phyloP scores from a whole-genome alignment of 2,888 invertebrate genomes.

The Phrixothrix hirtus region DNA sequence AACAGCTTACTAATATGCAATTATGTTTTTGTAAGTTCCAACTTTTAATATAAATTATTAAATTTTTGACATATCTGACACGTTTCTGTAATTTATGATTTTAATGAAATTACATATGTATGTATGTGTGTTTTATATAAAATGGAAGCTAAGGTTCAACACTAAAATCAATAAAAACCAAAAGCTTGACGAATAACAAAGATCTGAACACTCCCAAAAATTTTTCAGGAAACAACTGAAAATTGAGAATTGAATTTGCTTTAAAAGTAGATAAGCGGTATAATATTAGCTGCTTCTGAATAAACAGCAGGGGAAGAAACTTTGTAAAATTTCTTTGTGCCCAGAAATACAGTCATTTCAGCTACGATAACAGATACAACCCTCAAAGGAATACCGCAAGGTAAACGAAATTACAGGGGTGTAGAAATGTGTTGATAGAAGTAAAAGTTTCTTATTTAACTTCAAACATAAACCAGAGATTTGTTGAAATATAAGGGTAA shows the following conservation, averaged over 20 bases:
- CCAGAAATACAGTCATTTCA: constrained; percentile 11
- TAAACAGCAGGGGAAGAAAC: not conserved
- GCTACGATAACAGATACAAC: constrained; percentile 19
- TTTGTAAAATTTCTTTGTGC: constrained; percentile 2
- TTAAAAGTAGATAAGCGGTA: not conserved
- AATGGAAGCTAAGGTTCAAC: no score
- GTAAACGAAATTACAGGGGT: constrained; percentile 21
- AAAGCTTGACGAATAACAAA: no score
- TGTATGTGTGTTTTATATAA: no score
- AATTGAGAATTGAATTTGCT: not conserved
- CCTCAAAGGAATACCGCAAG: constrained; percentile 29
- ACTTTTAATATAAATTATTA: no score
- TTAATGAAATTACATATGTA: no score
- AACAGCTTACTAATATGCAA: no score
- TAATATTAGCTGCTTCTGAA: not conserved
- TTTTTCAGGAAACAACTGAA: not conserved
- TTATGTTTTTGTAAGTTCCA: no score
- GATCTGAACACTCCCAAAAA: not conserved
- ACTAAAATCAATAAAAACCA: no score
- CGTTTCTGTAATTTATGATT: no score
- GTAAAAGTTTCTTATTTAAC: constrained; percentile 14
- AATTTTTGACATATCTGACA: no score
- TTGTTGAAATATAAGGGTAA: not conserved
- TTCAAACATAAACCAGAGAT: constrained; percentile 6
- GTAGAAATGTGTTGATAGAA: constrained; percentile 16